Percentiles rank a stretch among this genome's conserved stretches.
Evolutionary conservation across 2,113 vertebrate species (phyloP).

Genomic region (Zonotrichia leucophrys): DNA sequence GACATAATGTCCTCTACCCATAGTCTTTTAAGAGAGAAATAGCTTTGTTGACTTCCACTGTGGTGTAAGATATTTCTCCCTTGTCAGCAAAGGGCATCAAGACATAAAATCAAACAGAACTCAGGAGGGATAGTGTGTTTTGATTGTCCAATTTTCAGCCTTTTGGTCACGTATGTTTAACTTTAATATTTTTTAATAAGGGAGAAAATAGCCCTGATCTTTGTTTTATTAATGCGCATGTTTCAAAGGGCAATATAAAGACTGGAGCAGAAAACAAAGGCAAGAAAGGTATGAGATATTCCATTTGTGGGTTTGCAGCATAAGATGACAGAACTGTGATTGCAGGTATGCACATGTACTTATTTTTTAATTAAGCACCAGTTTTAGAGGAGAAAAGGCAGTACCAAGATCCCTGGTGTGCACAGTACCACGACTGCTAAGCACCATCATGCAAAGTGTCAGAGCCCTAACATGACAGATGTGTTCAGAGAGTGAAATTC

Average conservation of each 20-base stretch:
- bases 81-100: neutral
- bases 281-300: neutral
- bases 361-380: neutral
- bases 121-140: neutral
- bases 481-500: constrained; percentile 19
- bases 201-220: neutral
- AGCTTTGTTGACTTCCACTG: neutral
- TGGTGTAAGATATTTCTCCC: neutral
- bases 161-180: neutral
- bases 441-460: neutral
- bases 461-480: constrained; percentile 17
- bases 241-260: neutral
- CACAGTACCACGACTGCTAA: neutral
- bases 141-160: neutral
- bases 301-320: neutral
- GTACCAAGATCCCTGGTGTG: neutral
- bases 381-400: neutral
- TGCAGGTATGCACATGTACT: neutral
- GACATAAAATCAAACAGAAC: neutral
- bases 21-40: neutral
- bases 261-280: neutral
- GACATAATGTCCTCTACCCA: neutral
- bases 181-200: neutral
- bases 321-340: neutral
- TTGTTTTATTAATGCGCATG: neutral